phyloP scores from a whole-genome alignment of 2,113 vertebrate genomes.

The Oenanthe melanoleuca region DNA sequence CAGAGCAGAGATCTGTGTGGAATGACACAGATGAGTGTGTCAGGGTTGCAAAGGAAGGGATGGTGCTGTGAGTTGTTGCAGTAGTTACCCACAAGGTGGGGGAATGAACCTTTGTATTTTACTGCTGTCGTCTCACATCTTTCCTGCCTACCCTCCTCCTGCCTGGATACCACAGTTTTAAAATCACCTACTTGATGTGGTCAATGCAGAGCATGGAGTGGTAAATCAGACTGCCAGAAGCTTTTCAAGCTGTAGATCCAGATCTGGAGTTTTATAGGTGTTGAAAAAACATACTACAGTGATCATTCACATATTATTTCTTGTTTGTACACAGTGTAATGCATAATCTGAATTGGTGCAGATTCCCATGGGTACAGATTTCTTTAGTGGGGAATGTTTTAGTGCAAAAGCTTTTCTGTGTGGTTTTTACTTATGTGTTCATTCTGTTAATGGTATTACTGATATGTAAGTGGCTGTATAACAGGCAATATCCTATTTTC shows the following conservation, averaged over 20 bases:
- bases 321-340: not conserved
- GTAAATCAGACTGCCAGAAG: not conserved
- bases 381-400: not conserved
- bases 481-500: not conserved
- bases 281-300: not conserved
- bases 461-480: not conserved
- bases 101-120: conserved; percentile 29
- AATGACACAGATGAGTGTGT: not conserved
- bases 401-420: not conserved
- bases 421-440: not conserved
- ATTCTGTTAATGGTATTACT: not conserved
- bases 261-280: not conserved
- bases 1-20: not conserved
- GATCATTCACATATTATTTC: not conserved
- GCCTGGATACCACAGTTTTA: not conserved
- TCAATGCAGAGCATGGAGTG: not conserved
- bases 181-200: not conserved
- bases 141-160: not conserved
- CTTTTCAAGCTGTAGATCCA: not conserved
- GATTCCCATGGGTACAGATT: not conserved
- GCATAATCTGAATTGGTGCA: not conserved
- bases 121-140: not conserved
- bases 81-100: conserved; percentile 60
- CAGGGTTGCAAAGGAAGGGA: not conserved
- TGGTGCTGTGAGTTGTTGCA: not conserved